phyloP scores from a whole-genome alignment of 2,888 invertebrate genomes.

The Drosophila mercatorum region DNA sequence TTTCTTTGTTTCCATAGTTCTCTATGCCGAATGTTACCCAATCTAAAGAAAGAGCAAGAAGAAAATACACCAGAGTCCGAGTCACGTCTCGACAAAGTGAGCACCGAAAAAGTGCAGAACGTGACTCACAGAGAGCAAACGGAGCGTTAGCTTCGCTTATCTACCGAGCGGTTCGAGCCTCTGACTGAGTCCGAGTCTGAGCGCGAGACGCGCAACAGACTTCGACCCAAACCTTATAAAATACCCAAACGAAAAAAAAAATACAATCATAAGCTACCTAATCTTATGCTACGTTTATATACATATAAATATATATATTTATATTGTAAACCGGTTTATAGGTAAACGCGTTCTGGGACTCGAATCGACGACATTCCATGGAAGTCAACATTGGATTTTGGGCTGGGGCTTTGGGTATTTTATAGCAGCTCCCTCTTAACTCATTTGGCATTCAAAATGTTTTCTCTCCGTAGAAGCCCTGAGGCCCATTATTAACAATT shows the following conservation, averaged over 20 bases:
- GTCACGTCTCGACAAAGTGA: constrained; percentile 24
- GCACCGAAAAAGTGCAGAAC: constrained; percentile 37
- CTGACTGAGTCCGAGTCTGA: constrained; percentile 6
- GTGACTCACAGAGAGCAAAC: constrained; percentile 27
- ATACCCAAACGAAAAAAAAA: neutral
- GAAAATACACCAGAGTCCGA: constrained; percentile 3
- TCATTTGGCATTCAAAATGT: constrained; percentile 76
- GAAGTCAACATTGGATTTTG: constrained; percentile 40
- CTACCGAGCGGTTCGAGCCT: constrained; percentile 8
- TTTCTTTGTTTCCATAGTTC: constrained; percentile 11
- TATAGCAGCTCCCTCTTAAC: constrained; percentile 12
- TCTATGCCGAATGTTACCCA: constrained; percentile 30
- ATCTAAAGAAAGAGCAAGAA: constrained; percentile 11
- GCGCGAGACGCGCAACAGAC: neutral
- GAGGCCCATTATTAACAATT: constrained; percentile 61
- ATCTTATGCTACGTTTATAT: constrained; percentile 42
- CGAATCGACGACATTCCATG: constrained; percentile 59
- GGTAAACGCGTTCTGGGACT: constrained; percentile 55
- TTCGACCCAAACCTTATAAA: constrained; percentile 27
- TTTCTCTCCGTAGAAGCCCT: constrained; percentile 26
- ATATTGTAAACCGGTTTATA: constrained; percentile 48
- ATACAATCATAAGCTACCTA: constrained; percentile 35
- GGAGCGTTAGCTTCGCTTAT: constrained; percentile 10
- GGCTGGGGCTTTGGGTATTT: constrained; percentile 20
- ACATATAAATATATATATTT: neutral